phyloP scores from a whole-genome alignment of 2,113 vertebrate species.

The Rhipidura dahli region DNA sequence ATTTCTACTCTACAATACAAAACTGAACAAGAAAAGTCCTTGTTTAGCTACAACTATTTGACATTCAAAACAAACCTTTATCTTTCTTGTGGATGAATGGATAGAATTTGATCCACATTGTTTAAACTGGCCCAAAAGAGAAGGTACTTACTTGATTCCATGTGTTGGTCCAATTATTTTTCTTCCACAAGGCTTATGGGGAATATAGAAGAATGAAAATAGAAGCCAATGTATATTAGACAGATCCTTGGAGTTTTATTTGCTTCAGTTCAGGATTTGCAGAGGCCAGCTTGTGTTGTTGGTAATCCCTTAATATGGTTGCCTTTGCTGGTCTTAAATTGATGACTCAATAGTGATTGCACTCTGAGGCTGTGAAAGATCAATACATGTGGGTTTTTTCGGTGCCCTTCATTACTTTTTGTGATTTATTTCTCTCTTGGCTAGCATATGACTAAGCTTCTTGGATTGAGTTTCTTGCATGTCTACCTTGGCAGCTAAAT shows the following conservation, averaged over 20 bases:
- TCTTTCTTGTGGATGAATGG: not conserved
- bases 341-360: constrained; percentile 3
- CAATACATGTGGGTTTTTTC: not conserved
- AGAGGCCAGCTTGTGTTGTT: not conserved
- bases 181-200: not conserved
- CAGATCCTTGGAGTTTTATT: not conserved
- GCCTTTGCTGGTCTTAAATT: not conserved
- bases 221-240: not conserved
- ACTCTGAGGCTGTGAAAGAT: not conserved
- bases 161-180: not conserved
- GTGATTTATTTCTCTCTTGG: constrained; percentile 34
- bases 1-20: not conserved
- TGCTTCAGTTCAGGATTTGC: constrained; percentile 19
- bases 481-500: constrained; percentile 19
- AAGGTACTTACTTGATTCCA: not conserved
- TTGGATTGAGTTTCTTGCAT: not conserved
- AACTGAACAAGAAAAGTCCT: not conserved
- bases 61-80: not conserved
- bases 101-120: not conserved
- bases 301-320: constrained; percentile 7
- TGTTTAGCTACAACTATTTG: not conserved
- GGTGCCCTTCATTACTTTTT: not conserved
- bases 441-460: not conserved
- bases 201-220: not conserved
- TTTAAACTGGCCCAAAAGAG: not conserved